Evolutionary conservation across 2,113 vertebrate genomes (phyloP).

Genomic region (Aegotheles bennettii): DNA sequence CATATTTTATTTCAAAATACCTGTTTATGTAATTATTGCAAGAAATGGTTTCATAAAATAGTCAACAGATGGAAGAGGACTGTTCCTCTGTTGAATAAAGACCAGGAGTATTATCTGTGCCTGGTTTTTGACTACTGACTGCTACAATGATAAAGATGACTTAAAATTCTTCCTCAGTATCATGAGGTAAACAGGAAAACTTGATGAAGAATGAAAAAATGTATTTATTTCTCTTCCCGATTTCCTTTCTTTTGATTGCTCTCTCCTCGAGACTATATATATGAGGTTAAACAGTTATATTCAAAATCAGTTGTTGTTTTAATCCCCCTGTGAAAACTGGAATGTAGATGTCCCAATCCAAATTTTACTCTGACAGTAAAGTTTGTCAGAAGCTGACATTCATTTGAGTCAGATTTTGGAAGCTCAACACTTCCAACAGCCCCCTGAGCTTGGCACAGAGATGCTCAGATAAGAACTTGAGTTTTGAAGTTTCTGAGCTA

Average conservation of each 20-base stretch:
- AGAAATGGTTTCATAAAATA: background rate
- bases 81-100: background rate
- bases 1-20: background rate
- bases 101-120: background rate
- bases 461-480: background rate
- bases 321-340: background rate
- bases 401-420: background rate
- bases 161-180: background rate
- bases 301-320: background rate
- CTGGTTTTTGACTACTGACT: background rate
- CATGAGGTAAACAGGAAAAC: background rate
- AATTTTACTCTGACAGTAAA: background rate
- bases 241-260: background rate
- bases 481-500: background rate
- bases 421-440: background rate
- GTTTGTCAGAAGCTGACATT: background rate
- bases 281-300: background rate
- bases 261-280: background rate
- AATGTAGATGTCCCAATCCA: background rate
- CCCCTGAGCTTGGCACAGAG: background rate
- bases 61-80: background rate
- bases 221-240: background rate
- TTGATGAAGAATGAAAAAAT: background rate
- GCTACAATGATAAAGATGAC: background rate
- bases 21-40: background rate